Evolutionary conservation across 2,888 invertebrate species (phyloP), one percentile per base, ranked within the genome.

Genomic region (Mythimna loreyi): DNA sequence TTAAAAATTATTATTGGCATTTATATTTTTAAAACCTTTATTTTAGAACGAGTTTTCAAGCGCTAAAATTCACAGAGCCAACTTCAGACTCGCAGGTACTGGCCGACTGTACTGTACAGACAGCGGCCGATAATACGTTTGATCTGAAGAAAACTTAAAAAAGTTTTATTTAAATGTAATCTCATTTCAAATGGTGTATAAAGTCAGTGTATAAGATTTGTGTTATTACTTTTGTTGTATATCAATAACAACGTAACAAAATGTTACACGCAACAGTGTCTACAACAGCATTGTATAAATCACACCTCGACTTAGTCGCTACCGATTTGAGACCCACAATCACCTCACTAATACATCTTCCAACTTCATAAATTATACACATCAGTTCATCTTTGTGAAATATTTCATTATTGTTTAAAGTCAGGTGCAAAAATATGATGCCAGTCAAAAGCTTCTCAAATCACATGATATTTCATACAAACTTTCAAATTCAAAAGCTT

Each of bases 251-350:
- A 52, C 21, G 61, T 55, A 69, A 36, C 25, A 11, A 73, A 45
- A 80, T 78, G 72, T 73, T 68, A 84, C 78, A 70, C 80, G 56
- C 69, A 40, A 68, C 53, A 58, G 36, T 52, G 3, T 53, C 23
- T 73, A 73, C 70, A 75, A 61, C 69, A 69, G 49, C 47, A 67
- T 58, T 59, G 62, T 71, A 73, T 66, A 81, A 64, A 78, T 81
- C 73, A 78, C 84, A 74, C 85, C 86, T 84, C 88, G 85, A 90
- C 90, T 89, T 90, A 88, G 88, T 90, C 89, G 88, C 87, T 91
- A 90, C 64, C 73, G 76, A 72, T 85, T 92, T 92, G 91, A 92
- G 92, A 92, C 92, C 92, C 92, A 89, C 84, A 74, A 87, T 89
- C 83, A 80, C 82, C 80, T 57, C 66, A 67, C 45, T 40, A 47